A percentile compares a stretch with the other conserved stretches of the same genome.
These are phyloP conservation scores for Hermaeophaga mercurialis DNA, from an alignment of 2,888 invertebrate species.

Conservation along the genomic window DNA sequence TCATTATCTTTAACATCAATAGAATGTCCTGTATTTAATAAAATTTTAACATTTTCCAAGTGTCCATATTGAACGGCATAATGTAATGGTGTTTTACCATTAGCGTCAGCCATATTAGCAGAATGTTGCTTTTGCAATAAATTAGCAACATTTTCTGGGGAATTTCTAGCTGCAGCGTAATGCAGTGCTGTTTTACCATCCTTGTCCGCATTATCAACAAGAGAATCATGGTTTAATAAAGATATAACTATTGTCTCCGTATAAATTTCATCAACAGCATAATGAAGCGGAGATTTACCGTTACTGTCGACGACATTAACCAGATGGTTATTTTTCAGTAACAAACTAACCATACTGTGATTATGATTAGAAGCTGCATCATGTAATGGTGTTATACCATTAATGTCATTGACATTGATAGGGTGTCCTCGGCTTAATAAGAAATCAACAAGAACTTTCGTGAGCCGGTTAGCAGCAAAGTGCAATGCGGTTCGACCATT, in stretches of 20 bases:
- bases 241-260: not conserved
- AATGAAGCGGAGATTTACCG: conserved; percentile 1
- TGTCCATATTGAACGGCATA: not conserved
- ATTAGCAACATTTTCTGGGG: not conserved
- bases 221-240: not conserved
- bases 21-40: not conserved
- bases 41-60: not conserved
- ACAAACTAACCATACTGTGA: not conserved
- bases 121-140: not conserved
- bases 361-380: not conserved
- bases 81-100: not conserved
- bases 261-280: not conserved
- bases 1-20: not conserved
- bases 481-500: not conserved
- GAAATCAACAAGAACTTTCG: not conserved
- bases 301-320: not conserved
- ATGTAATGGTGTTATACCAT: not conserved
- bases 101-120: not conserved
- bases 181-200: conserved; percentile 4
- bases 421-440: not conserved
- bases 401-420: not conserved
- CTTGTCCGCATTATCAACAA: not conserved
- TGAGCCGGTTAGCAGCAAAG: not conserved
- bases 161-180: not conserved
- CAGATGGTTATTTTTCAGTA: not conserved